phyloP scores from a whole-genome alignment of 2,797 vertebrate genomes.

The Schizothorax lantsangensis region DNA sequence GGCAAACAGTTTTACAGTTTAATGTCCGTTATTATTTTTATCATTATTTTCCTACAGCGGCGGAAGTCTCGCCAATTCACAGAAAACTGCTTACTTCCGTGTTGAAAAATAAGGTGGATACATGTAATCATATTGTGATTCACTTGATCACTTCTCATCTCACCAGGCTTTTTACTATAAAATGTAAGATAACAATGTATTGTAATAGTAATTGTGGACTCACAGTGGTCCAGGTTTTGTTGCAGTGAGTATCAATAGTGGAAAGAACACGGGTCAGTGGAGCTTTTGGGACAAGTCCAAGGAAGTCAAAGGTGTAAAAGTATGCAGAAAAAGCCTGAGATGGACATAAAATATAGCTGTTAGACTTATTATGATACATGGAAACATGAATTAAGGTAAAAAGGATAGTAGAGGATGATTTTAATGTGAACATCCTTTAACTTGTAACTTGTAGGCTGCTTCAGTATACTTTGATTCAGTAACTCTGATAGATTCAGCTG shows the following conservation, averaged over 20 bases:
- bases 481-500: background rate
- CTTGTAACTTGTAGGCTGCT: background rate
- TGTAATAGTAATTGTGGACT: constrained; percentile 36
- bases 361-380: background rate
- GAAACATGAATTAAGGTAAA: background rate
- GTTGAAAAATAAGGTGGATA: background rate
- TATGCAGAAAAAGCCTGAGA: constrained; percentile 68
- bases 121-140: background rate
- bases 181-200: background rate
- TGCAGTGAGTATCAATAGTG: constrained; percentile 64
- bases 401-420: background rate
- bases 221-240: constrained; percentile 62
- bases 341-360: background rate
- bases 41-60: background rate
- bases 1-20: background rate
- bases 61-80: background rate
- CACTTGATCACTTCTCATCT: background rate
- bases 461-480: background rate
- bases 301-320: constrained; percentile 68
- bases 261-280: constrained; percentile 53
- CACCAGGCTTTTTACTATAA: constrained; percentile 9
- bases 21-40: background rate
- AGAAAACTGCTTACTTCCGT: background rate
- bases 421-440: background rate
- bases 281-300: constrained; percentile 64